Conservation (phyloP, 2,113 vertebrate genomes). For the Puma concolor region DNA sequence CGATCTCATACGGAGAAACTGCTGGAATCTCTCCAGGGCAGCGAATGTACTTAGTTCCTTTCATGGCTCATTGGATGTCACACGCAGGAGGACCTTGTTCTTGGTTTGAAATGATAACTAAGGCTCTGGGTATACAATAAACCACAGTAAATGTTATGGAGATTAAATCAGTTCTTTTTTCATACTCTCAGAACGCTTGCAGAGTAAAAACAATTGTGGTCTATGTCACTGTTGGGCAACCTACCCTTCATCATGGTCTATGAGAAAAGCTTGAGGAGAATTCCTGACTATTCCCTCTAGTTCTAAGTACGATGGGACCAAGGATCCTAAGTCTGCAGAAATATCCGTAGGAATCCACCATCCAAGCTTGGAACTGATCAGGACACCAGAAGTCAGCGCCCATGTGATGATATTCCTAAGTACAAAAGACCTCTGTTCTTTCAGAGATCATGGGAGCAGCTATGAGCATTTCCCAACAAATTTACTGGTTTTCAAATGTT, state of each 20-base stretch:
- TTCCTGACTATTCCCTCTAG: not conserved
- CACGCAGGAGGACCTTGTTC: constrained; percentile 82
- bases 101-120: constrained; percentile 78
- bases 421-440: not conserved
- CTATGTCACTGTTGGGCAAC: not conserved
- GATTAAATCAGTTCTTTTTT: not conserved
- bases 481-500: not conserved
- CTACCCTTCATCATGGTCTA: no score
- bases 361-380: not conserved
- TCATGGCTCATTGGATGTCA: constrained; percentile 85
- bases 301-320: not conserved
- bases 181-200: not conserved
- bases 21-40: constrained; percentile 86
- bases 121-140: constrained; percentile 12
- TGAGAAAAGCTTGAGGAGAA: not conserved
- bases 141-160: not conserved
- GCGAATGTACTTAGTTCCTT: constrained; percentile 82
- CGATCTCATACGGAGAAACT: constrained; percentile 81
- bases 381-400: not conserved
- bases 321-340: not conserved
- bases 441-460: not conserved
- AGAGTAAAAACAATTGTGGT: not conserved
- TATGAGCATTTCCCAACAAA: not conserved
- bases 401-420: rapidly evolving
- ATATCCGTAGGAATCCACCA: not conserved